Evolutionary conservation across 2,113 vertebrate species (phyloP), one percentile per base, ranked within the genome.

Genomic region (Chaetodon auriga): DNA sequence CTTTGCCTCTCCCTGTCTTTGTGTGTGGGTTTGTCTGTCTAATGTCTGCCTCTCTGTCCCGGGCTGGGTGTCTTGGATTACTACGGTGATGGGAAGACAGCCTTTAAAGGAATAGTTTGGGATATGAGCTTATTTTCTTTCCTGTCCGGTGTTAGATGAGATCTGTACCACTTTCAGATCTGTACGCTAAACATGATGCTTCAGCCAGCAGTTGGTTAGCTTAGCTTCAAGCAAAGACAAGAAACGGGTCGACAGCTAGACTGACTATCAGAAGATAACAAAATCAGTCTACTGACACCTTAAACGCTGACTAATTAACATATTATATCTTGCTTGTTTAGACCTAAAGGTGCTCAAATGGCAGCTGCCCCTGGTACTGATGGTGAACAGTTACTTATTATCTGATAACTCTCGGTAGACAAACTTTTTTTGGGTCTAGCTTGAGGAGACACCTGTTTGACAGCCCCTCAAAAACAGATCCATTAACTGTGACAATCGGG

Each of bases 401-500:
- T 45, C 19, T 60, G 21, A 63, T 21, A 15, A 65, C 13, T n/a
- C 16, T 25, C 4, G 0, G 14, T 13, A 35, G 2, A 58, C 7
- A 46, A 54, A 45, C 18, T 13, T 77, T 12, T 80, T 41, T 60
- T 54, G 14, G 49, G 43, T 45, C 13, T 2, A 30, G 9, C 43
- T 7, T 51, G 30, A 12, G 58, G 54, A 76, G 78, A 81, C 87
- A 92, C 86, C 91, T 92, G 87, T 92, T 87, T 90, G 78, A 85
- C 76, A 68, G 65, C 43, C 45, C 77, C 74, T 82, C 53, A 69
- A 86, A 85, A 86, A 80, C 58, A 81, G 68, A 81, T 81, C 61
- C 36, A 78, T 77, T 69, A 83, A 72, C 80, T 4, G 70, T 51
- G 70, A 72, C 81, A 86, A 80, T 87, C 83, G 83, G 78, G 62